Conservation (phyloP, 2,797 vertebrate genomes). For the Artibeus lituratus region DNA sequence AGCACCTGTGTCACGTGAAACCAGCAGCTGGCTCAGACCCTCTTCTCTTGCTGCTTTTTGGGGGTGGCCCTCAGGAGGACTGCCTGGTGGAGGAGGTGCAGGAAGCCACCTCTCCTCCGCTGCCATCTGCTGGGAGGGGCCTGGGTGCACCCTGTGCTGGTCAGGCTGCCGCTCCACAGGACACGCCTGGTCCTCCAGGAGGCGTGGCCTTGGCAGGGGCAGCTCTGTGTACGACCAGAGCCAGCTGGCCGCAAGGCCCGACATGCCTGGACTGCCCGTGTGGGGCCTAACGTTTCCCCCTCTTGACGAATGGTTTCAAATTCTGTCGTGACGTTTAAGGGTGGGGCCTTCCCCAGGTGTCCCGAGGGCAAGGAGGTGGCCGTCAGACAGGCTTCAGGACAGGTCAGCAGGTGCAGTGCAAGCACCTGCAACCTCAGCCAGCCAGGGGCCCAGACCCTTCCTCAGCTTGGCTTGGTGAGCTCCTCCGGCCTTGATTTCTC, state of each 20-base stretch:
- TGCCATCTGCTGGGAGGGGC: not conserved
- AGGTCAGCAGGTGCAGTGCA: not conserved
- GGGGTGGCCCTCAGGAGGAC: not conserved
- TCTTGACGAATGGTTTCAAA: not conserved
- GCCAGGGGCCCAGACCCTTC: not conserved
- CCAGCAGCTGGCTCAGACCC: not conserved
- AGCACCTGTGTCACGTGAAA: not conserved
- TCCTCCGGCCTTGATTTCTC: not conserved
- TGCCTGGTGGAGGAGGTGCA: fast-evolving
- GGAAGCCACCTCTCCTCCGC: not conserved
- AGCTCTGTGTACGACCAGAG: fast-evolving
- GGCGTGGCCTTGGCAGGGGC: not conserved
- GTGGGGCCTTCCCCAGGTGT: not conserved
- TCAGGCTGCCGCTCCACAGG: not conserved
- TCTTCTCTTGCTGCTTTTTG: not conserved
- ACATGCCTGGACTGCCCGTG: not conserved
- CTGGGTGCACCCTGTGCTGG: fast-evolving
- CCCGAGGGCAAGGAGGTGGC: not conserved
- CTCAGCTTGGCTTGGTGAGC: not conserved
- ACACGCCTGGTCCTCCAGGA: not conserved
- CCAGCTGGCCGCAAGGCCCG: not conserved
- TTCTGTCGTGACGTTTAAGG: not conserved
- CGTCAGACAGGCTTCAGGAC: not conserved
- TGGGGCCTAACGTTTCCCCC: not conserved
- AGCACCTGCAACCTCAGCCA: fast-evolving